Evolutionary conservation across 2,888 invertebrate species (phyloP), one percentile per base, ranked within the genome.

Genomic region (Argyra leucocephala): DNA sequence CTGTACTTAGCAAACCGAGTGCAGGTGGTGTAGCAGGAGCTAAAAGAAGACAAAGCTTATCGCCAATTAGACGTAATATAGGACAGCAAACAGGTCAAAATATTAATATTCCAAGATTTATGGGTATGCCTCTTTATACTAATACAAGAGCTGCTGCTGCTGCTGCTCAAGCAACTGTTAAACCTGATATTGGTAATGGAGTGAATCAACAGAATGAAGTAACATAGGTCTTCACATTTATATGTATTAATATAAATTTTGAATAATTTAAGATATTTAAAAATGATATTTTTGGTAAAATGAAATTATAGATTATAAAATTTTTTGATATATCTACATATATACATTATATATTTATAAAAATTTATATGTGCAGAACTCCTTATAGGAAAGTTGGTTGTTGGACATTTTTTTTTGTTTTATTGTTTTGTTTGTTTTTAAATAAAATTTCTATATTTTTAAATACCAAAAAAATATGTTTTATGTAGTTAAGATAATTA

Each of bases 91-190:
- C 24, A 22, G 26, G 5, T 0, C 62, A 22, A 23, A 66, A 57
- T 18, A 62, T 22, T 24, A 76, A 76, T 69, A 74, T 76, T 66
- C 85, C 86, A 9, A 84, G 78, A 67, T 92, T 92, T 73, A 90
- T 91, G 91, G 91, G 91, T 60, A 87, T 90, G 84, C 91, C 91
- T 15, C 80, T 90, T 63, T 86, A 85, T 75, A 81, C 82, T 0
- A 76, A 70, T 68, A 36, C 66, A 0, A 72, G 74, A 57, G 69
- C 70, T 0, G 63, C 65, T 57, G 65, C 64, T 36, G 65, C 71
- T 12, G 31, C 5, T 10, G 31, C 10, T 7, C 31, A 31, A 31
- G 12, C 31, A 31, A 12, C 31, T 7, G 10, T 12, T 6, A 26
- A 4, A 26, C 26, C 31, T 48, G 48, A 18, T 48, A 3, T 48